Conservation (phyloP, 1,140 invertebrate species). For the Oryzaephilus surinamensis region DNA sequence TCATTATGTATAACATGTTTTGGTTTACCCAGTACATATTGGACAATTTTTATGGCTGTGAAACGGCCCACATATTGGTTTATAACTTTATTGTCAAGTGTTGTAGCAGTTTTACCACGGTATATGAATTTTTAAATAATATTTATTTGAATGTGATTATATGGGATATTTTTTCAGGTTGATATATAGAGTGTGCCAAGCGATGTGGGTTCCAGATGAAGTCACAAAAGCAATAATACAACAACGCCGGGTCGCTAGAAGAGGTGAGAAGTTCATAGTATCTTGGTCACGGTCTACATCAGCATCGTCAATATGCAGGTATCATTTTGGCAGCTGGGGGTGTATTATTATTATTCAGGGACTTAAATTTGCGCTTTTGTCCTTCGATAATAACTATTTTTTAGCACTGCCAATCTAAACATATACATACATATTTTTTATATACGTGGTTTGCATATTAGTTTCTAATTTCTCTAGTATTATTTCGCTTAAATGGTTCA, state of each 20-base stretch:
- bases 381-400: constrained; percentile 2
- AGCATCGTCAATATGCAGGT: constrained; percentile 54
- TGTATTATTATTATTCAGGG: too few species aligned
- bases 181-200: constrained; percentile 38
- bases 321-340: constrained; percentile 19
- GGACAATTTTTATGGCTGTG: constrained; percentile 74
- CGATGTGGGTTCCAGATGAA: constrained; percentile 42
- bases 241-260: constrained; percentile 36
- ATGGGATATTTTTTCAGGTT: constrained; percentile 32
- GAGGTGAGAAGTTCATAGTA: constrained; percentile 51
- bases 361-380: constrained; percentile 4
- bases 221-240: constrained; percentile 42
- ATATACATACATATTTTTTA: neutral
- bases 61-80: constrained; percentile 68
- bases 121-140: constrained; percentile 33
- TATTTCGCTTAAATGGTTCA: too few species aligned
- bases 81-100: constrained; percentile 60
- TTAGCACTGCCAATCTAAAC: constrained; percentile 3
- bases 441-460: constrained; percentile 1
- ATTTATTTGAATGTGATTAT: neutral
- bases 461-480: neutral
- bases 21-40: constrained; percentile 71
- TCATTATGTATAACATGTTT: constrained; percentile 66
- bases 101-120: constrained; percentile 77
- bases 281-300: constrained; percentile 55